A percentile compares a stretch with the other conserved stretches of the same genome.
These are phyloP conservation scores for Lissonota sp. DNA, from an alignment of 2,888 invertebrate species.

Conservation along the genomic window DNA sequence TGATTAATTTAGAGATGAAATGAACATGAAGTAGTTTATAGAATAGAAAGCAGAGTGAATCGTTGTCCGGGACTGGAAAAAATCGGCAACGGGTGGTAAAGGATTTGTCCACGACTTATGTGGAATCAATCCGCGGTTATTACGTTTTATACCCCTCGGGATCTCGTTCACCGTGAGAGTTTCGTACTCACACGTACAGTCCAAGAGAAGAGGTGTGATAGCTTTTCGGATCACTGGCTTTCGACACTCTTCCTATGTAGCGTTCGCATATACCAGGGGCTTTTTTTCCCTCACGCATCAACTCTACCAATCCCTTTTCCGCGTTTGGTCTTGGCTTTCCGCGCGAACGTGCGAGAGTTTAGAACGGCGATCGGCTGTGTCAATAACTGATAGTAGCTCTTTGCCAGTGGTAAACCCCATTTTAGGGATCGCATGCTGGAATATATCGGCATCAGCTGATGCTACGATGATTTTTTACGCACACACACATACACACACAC, in stretches of 20 bases:
- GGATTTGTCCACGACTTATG: conserved; percentile 79
- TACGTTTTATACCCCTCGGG: conserved; percentile 65
- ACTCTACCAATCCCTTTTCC: conserved; percentile 31
- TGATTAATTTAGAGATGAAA: too few species aligned
- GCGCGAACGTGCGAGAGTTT: conserved; percentile 46
- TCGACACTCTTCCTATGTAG: conserved; percentile 39
- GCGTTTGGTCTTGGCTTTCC: conserved; percentile 51
- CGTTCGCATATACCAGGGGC: conserved; percentile 29
- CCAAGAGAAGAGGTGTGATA: conserved; percentile 38
- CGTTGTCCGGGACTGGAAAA: conserved; percentile 71
- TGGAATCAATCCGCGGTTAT: conserved; percentile 79
- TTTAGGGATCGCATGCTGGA: conserved; percentile 55
- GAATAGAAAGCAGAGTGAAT: conserved; percentile 45
- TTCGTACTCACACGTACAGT: conserved; percentile 15
- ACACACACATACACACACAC: too few species aligned
- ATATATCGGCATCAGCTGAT: conserved; percentile 59
- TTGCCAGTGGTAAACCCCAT: conserved; percentile 61
- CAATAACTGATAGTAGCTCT: conserved; percentile 77
- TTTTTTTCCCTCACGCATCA: conserved; percentile 19
- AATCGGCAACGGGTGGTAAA: conserved; percentile 55
- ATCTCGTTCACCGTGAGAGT: conserved; percentile 41
- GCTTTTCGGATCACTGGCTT: conserved; percentile 58
- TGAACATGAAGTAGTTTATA: too few species aligned
- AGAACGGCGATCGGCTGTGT: conserved; percentile 74
- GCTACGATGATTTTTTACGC: neutral